Conservation (phyloP, 2,888 invertebrate species). For the Tetragnatha montana region DNA sequence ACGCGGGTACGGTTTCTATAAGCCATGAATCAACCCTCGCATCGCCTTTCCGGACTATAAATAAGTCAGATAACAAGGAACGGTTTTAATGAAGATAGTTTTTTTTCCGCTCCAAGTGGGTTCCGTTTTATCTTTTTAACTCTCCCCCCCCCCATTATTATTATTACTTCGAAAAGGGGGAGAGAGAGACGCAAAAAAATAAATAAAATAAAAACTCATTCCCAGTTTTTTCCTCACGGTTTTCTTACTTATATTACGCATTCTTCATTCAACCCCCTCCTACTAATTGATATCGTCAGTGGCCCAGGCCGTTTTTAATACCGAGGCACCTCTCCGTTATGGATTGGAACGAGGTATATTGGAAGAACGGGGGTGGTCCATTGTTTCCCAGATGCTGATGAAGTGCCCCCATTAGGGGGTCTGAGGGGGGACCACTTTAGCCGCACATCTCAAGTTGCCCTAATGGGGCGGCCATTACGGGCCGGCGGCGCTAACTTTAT, state of each 20-base stretch:
- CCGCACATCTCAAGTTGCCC: constrained; percentile 67
- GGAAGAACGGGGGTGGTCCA: constrained; percentile 48
- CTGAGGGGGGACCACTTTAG: constrained; percentile 11
- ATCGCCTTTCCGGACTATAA: constrained; percentile 56
- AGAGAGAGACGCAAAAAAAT: no score
- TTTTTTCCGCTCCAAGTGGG: constrained; percentile 8
- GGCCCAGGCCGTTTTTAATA: constrained; percentile 63
- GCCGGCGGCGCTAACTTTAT: constrained; percentile 68
- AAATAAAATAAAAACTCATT: not conserved
- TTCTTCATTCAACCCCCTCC: constrained; percentile 51
- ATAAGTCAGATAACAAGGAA: constrained; percentile 69
- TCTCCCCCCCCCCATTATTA: constrained; percentile 1
- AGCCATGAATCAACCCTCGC: constrained; percentile 47
- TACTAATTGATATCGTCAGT: constrained; percentile 70
- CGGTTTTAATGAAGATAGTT: constrained; percentile 63
- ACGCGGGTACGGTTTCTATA: constrained; percentile 33
- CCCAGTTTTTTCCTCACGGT: not conserved
- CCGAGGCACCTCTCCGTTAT: constrained; percentile 32
- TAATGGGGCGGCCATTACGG: constrained; percentile 70
- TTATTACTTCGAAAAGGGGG: constrained; percentile 22
- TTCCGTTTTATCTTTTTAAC: constrained; percentile 29
- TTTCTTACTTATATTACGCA: constrained; percentile 43
- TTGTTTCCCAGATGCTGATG: constrained; percentile 69
- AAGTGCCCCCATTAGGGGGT: constrained; percentile 68
- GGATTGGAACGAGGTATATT: constrained; percentile 64